Base-by-base conservation (phyloP, 2,113 vertebrate genomes). In the Serilophus lunatus region DNA sequence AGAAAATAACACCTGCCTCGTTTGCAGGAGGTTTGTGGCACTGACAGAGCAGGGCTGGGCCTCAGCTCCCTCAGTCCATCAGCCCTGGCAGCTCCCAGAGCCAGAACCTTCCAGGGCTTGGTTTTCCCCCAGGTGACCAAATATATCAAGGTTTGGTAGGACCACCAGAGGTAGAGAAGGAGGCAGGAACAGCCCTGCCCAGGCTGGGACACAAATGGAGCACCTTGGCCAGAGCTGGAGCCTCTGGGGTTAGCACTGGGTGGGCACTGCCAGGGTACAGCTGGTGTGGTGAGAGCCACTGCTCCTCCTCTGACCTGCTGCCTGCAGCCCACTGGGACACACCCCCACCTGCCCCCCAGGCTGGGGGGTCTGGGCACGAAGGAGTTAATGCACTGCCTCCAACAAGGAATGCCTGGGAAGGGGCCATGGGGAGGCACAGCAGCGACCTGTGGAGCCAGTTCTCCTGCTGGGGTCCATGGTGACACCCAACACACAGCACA, bases 101-200 rank as follows among this genome's bases (percentile, higher is more conserved):
- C 10, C 10, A 68, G 47, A 6, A 18, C 33, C 33, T 28, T 1
- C 61, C 4, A 1, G 1, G 18, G 28, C 1, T 20, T 38, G 50
- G 22, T 40, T 75, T n/a, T 17, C 80, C 90, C 44, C 64, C 12
- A 18, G 63, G 64, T 83, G 84, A 92, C 72, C 70, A 42, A 71
- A 61, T 6, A 7, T 2, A 51, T 13, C 54, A 3, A 11, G 42
- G 25, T 22, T n/a, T 8, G 74, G n/a, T 20, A 24, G 61, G 63
- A 17, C 2, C 38, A 9, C 51, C 35, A 11, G 18, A 38, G 28
- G 16, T 2, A 20, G 53, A 10, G 8, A 35, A 0, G 0, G 0
- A 18, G 1, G 10, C 53, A 38, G 44, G 18, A 66, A 14, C 49
- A 59, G 56, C 56, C 56, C 33, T 12, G 56, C 13, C 19, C 54